Evolutionary conservation across 2,888 invertebrate genomes (phyloP), one percentile per base, ranked within the genome.

Genomic region (Diarsia dahlii): DNA sequence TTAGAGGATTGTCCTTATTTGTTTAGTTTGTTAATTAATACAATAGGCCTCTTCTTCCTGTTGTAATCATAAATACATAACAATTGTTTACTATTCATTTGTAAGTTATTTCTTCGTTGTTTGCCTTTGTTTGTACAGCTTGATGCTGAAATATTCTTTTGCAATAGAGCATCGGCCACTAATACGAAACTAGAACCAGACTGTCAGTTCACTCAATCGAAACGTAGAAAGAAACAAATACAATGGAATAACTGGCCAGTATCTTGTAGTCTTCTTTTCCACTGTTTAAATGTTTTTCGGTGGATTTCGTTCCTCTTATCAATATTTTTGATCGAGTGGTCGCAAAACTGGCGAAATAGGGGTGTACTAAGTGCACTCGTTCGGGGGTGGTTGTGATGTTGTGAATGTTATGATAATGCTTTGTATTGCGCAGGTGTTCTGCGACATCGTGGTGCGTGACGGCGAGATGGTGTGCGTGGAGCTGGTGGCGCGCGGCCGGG

Each of bases 391-490:
- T n/a, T 28, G 58, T 9, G 58, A 18, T 28, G 15, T 12, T 45
- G 20, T n/a, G 62, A 13, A 39, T 63, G 20, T 13, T 45, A 3
- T 20, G 71, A 23, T 52, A 62, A 62, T 23, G 48, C 5, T 13
- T 12, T 18, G 23, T 68, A 13, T 48, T 20, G 20, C 8, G 46
- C 92, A 96, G 96, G 97, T 99, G 82, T 99, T 99, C 97, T 98
- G 98, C 96, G 99, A 99, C 97, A 99, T 99, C 92, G 97, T 99
- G 92, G 99, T 99, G 52, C 97, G 99, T 65, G 99, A 99, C 95
- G 99, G 99, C 0, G 99, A 99, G 97, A 99, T 99, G 98, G 99
- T 99, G 74, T 99, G 99, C 95, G 99, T 99, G 78, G 99, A 99
- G 95, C 96, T 99, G 91, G 98, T 99, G 76, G 99, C 99, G 74